Base-by-base conservation (phyloP, 2,888 invertebrate genomes). In the Rugalucina vietnamica region DNA sequence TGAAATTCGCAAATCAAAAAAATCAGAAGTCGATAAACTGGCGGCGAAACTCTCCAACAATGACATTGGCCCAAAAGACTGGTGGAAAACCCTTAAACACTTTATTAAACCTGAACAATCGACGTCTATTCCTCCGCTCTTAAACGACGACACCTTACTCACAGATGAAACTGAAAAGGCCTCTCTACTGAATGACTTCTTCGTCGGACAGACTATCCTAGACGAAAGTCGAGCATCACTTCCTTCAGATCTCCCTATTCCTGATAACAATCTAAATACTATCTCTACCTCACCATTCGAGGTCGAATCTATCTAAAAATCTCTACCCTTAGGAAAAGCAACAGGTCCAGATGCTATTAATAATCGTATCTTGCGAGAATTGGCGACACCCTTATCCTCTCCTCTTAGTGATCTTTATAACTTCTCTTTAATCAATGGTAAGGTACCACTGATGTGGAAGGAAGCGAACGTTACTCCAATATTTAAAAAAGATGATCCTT, bases 321-420 rank as follows among this genome's bases (percentile, higher is more conserved):
- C 60, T 24, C 29, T 60, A 5, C 29, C 4, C 24, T 24, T 27
- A 60, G 60, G 29, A 2, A 60, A 27, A 60, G 29, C 60, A 27
- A 2, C 29, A n/a, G 72, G 79, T 5, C 79, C 79, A 21, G 79
- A 57, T 39, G 12, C 8, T n/a, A 71, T 78, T 49, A 54, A 73
- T 57, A 73, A 70, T 37, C 37, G 60, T 24, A 34, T 36, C 34
- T 50, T 49, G n/a, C 5, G 69, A 60, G 65, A 54, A 81, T 54
- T 36, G 21, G 27, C 29, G 57, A n/a, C 65, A 27, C 39, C 60
- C 34, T 27, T 71, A 39, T 34, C 71, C 18, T 37, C 27, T 14
- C 78, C 78, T 8, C 78, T 82, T n/a, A 73, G 70, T 78, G 39
- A 73, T 18, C 75, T 82, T 32, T 82, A 76, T 29, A 83, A 75